Evolutionary conservation across 1,140 invertebrate genomes (phyloP).

Genomic region (Nephila pilipes): DNA sequence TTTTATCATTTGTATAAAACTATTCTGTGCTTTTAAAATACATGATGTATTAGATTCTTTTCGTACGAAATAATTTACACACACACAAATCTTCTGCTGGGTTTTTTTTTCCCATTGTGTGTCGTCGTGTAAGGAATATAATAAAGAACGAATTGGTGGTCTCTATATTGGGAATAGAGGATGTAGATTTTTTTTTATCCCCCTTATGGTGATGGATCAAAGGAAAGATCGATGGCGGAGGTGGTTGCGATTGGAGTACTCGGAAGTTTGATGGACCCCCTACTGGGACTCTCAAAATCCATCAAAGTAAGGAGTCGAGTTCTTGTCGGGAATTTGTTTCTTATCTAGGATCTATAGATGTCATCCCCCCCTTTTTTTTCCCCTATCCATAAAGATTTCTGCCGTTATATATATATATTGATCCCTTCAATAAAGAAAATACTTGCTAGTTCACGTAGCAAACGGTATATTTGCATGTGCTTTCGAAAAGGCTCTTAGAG

Average conservation of each 20-base stretch:
- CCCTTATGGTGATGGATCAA: slow-evolving; percentile 19
- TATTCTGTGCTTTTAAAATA: too few species aligned
- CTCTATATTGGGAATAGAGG: background rate
- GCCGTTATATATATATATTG: too few species aligned
- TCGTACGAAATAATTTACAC: too few species aligned
- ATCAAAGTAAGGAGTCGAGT: background rate
- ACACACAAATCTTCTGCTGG: too few species aligned
- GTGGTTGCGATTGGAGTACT: background rate
- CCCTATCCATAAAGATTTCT: too few species aligned
- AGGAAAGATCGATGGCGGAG: background rate
- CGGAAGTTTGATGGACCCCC: background rate
- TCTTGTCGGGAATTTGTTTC: background rate
- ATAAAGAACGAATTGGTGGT: background rate
- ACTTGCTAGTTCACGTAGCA: background rate
- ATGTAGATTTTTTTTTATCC: slow-evolving; percentile 10
- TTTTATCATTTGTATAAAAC: too few species aligned
- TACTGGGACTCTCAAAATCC: background rate
- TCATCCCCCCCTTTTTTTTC: too few species aligned
- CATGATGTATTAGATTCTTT: too few species aligned
- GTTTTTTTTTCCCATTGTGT: background rate
- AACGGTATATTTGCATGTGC: background rate
- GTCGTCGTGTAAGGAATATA: background rate
- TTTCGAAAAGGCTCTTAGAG: background rate
- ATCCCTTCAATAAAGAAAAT: background rate
- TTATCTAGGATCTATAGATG: background rate